Percentiles rank a stretch among this genome's conserved stretches.
Conservation (phyloP, 2,888 invertebrate genomes). For the Rutpela maculata region DNA sequence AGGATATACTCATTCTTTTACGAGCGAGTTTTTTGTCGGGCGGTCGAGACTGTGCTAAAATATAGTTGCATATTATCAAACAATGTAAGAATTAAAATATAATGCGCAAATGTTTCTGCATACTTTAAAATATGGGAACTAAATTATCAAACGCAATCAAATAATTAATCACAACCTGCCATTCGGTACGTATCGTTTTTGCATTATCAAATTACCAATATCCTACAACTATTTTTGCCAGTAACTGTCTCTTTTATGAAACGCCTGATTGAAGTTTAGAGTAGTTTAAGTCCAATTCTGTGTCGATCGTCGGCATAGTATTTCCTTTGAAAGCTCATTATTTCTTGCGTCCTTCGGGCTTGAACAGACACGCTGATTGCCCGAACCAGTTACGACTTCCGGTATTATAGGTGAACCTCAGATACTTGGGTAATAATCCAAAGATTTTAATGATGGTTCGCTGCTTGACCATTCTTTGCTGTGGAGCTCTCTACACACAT, state of each 20-base stretch:
- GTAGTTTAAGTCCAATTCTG: constrained; percentile 33
- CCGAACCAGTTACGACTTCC: constrained; percentile 72
- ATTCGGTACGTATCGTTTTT: neutral
- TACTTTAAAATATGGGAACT: neutral
- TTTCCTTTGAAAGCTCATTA: constrained; percentile 71
- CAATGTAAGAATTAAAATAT: too few relatives aligned
- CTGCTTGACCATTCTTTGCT: constrained; percentile 7
- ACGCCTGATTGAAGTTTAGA: constrained; percentile 12
- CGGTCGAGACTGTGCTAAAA: too few relatives aligned
- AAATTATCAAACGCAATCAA: neutral
- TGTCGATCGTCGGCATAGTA: constrained; percentile 53
- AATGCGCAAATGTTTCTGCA: neutral
- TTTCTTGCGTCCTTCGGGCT: constrained; percentile 72
- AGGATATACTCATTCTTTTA: too few relatives aligned
- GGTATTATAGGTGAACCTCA: constrained; percentile 59
- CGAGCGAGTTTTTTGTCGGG: too few relatives aligned
- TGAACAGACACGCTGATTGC: constrained; percentile 73
- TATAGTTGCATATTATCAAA: too few relatives aligned
- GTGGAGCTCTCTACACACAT: constrained; percentile 2
- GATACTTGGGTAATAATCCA: constrained; percentile 19
- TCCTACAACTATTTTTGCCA: constrained; percentile 10
- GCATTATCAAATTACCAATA: constrained; percentile 4
- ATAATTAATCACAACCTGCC: neutral
- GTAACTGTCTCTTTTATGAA: neutral
- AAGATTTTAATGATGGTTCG: constrained; percentile 25